Percentiles rank a stretch among this genome's conserved stretches.
Evolutionary conservation across 2,113 vertebrate species (phyloP).

Genomic region (Entosphenus tridentatus): DNA sequence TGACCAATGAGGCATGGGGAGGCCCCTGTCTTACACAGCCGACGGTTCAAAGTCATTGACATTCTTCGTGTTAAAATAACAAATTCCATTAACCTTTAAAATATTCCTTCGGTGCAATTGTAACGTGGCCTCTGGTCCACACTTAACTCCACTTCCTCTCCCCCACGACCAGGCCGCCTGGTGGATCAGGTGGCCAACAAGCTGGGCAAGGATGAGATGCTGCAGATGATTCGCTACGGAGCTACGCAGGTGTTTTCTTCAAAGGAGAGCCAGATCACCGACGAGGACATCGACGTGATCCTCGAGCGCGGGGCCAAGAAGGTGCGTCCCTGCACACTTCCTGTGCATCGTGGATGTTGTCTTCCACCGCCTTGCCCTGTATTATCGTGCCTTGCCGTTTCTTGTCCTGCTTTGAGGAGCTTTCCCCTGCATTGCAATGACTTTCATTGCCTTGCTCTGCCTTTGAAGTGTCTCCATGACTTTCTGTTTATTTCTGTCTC

Average conservation of each 20-base stretch:
- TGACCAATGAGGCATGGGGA: too few species aligned
- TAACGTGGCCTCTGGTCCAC: not conserved
- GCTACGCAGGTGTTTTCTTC: conserved; percentile 59
- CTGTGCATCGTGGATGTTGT: too few species aligned
- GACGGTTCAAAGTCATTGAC: not conserved
- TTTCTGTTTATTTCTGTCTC: too few species aligned
- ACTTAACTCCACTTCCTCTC: not conserved
- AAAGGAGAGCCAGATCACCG: conserved; percentile 59
- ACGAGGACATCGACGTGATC: conserved; percentile 50
- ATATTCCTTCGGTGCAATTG: too few species aligned
- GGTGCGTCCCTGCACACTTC: conserved; percentile 17
- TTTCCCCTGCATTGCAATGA: too few species aligned
- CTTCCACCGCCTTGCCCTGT: too few species aligned
- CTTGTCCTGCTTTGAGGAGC: too few species aligned
- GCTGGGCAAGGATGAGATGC: conserved; percentile 59
- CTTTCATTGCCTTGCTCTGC: too few species aligned
- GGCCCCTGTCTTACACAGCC: too few species aligned
- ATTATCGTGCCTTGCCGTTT: too few species aligned
- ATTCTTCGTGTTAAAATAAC: not conserved
- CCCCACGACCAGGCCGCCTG: conserved; percentile 30
- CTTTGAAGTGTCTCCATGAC: too few species aligned
- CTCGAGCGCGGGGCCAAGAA: conserved; percentile 62
- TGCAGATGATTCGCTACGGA: conserved; percentile 64
- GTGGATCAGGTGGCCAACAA: conserved; percentile 63
- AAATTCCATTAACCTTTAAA: not conserved